Evolutionary conservation across 2,888 invertebrate species (phyloP).

Genomic region (Hermaeophaga mercurialis): DNA sequence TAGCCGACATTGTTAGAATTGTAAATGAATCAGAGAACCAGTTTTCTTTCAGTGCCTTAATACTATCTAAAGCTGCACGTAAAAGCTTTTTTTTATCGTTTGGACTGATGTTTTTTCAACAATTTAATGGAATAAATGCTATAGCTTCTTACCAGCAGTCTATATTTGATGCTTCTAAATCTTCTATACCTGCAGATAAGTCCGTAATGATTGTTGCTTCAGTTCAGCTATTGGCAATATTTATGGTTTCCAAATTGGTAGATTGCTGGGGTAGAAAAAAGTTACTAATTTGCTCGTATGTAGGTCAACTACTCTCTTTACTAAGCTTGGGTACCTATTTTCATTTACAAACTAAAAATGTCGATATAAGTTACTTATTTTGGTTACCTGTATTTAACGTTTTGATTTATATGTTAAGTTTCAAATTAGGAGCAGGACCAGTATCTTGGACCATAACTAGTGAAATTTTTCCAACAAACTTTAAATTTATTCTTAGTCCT

Average conservation of each 20-base stretch:
- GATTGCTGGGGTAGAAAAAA: constrained; percentile 76
- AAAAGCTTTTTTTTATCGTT: constrained; percentile 54
- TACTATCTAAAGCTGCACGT: constrained; percentile 26
- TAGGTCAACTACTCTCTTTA: constrained; percentile 66
- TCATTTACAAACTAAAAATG: constrained; percentile 31
- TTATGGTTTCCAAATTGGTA: constrained; percentile 72
- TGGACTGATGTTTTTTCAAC: constrained; percentile 50
- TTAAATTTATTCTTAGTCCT: constrained; percentile 67
- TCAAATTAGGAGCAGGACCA: constrained; percentile 73
- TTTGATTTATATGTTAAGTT: constrained; percentile 74
- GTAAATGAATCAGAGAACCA: constrained; percentile 31
- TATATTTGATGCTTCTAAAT: constrained; percentile 64
- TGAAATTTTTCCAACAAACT: constrained; percentile 79
- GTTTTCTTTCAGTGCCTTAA: constrained; percentile 26
- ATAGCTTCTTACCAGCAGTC: constrained; percentile 76
- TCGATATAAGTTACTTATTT: constrained; percentile 53
- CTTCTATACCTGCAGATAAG: constrained; percentile 60
- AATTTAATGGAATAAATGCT: constrained; percentile 69
- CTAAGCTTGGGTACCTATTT: constrained; percentile 40
- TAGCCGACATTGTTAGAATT: constrained; percentile 32
- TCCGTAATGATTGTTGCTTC: constrained; percentile 77
- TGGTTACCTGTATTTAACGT: constrained; percentile 68
- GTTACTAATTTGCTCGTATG: constrained; percentile 71
- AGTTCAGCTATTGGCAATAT: constrained; percentile 74
- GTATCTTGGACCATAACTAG: constrained; percentile 82